These are phyloP conservation scores for Tipula unca DNA, from an alignment of 2,888 invertebrate species.

Conservation along the genomic window DNA sequence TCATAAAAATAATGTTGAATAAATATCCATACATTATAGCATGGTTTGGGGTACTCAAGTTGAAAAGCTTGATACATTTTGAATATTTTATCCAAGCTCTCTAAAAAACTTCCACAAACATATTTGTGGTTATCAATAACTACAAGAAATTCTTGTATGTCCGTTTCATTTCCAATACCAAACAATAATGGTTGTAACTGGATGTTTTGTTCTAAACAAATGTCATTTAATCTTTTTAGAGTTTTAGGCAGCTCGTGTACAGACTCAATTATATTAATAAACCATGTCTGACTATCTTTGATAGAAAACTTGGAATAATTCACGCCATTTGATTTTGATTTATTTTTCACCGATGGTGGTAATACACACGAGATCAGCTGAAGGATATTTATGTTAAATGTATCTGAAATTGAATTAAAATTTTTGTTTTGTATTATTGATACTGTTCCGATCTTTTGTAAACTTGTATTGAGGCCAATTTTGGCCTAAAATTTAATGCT, in stretches of 20 bases:
- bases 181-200: background rate
- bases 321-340: background rate
- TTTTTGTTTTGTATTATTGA: background rate
- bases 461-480: background rate
- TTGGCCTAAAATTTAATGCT: too few species aligned
- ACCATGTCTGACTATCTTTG: background rate
- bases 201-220: background rate
- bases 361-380: background rate
- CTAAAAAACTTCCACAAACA: background rate
- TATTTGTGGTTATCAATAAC: background rate
- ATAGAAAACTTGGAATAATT: background rate
- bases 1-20: background rate
- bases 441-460: background rate
- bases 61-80: background rate
- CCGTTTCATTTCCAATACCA: background rate
- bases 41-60: background rate
- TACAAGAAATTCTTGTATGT: background rate
- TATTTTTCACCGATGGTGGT: background rate
- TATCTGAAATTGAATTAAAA: background rate
- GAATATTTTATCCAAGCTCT: background rate
- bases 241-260: background rate
- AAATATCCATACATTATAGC: background rate
- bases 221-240: background rate
- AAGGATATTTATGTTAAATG: background rate
- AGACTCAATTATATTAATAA: background rate